These are phyloP conservation scores for Goniozus legneri DNA, from an alignment of 1,140 invertebrate genomes.

Conservation along the genomic window DNA sequence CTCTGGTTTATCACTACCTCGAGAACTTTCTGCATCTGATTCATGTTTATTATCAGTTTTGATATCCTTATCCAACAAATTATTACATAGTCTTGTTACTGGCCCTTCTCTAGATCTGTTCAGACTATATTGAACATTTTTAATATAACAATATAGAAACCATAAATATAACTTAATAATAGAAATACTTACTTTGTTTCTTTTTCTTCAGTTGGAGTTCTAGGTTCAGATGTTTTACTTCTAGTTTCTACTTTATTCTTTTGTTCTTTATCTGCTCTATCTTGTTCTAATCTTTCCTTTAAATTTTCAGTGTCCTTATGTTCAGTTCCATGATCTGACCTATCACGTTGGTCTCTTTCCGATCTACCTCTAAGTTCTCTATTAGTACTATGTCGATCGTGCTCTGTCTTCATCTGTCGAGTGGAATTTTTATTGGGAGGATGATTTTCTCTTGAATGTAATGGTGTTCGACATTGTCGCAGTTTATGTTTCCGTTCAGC, in stretches of 20 bases:
- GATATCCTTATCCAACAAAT: constrained; percentile 35
- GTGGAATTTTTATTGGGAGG: constrained; percentile 37
- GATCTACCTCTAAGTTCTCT: constrained; percentile 30
- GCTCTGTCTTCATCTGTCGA: constrained; percentile 37
- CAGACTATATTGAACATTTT: too few relatives aligned
- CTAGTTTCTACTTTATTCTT: constrained; percentile 30
- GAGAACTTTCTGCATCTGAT: constrained; percentile 38
- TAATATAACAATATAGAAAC: constrained; percentile 4
- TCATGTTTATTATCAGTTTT: constrained; percentile 38
- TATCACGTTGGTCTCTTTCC: constrained; percentile 22
- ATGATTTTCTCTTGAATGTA: constrained; percentile 49
- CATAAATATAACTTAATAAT: background rate
- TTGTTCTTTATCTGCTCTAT: constrained; percentile 28
- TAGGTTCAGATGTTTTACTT: constrained; percentile 28
- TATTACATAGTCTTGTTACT: constrained; percentile 44
- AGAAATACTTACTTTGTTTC: constrained; percentile 30
- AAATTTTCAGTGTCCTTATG: constrained; percentile 36
- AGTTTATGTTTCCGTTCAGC: constrained; percentile 38
- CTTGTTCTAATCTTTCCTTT: constrained; percentile 31
- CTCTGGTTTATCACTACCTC: constrained; percentile 41
- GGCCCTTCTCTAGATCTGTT: constrained; percentile 44
- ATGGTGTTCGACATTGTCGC: constrained; percentile 40
- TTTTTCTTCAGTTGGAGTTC: constrained; percentile 33
- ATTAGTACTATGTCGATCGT: constrained; percentile 25
- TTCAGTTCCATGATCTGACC: constrained; percentile 25